These are phyloP conservation scores for Pterophyllum scalare DNA, from an alignment of 2,113 vertebrate genomes.

Conservation along the genomic window DNA sequence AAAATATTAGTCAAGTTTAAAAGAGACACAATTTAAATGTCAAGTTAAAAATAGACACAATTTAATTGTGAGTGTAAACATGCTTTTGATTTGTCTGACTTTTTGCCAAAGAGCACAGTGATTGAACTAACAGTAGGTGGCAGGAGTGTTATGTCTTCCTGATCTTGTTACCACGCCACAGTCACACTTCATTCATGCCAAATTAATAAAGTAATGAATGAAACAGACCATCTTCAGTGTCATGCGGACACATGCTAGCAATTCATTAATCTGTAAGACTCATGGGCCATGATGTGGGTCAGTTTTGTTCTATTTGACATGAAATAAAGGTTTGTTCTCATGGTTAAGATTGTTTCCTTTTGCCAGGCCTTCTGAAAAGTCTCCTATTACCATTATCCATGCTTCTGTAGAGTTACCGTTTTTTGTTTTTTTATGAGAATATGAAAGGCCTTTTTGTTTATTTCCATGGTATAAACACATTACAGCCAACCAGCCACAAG, in stretches of 20 bases:
- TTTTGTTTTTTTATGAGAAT: background rate
- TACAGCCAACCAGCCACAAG: background rate
- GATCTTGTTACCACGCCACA: constrained; percentile 17
- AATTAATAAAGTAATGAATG: constrained; percentile 1
- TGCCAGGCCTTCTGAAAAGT: background rate
- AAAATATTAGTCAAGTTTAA: background rate
- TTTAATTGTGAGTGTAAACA: background rate
- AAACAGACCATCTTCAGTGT: background rate
- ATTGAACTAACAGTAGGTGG: constrained; percentile 69
- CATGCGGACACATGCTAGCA: background rate
- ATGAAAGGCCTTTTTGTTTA: background rate
- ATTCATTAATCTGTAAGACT: background rate
- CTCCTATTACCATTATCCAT: background rate
- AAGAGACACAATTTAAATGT: background rate
- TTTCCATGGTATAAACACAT: background rate
- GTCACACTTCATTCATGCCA: background rate
- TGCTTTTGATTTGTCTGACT: background rate
- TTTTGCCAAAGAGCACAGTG: background rate
- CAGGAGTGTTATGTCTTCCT: constrained; percentile 56
- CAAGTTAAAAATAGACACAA: background rate
- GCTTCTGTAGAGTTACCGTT: background rate
- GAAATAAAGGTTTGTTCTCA: background rate
- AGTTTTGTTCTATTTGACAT: background rate
- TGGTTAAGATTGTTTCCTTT: background rate
- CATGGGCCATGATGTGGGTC: background rate